Evolutionary conservation across 2,888 invertebrate species (phyloP).

Genomic region (Poecilobothrus nobilitatus): DNA sequence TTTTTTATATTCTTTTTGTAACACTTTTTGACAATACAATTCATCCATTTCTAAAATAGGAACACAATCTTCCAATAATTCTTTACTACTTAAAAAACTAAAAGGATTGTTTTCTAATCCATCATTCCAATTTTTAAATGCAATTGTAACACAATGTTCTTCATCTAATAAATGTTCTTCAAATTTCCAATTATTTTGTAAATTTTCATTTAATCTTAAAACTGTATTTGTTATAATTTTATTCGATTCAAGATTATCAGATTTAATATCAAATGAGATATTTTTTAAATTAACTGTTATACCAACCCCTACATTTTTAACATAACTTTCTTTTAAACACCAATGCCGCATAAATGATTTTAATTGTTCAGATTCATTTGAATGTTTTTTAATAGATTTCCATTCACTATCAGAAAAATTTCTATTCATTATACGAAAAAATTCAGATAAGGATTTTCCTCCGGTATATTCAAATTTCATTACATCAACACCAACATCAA

Average conservation of each 20-base stretch:
- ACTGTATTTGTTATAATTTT: slow-evolving; percentile 55
- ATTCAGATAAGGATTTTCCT: slow-evolving; percentile 64
- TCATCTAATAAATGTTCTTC: slow-evolving; percentile 73
- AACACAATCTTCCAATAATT: slow-evolving; percentile 51
- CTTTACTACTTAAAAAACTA: slow-evolving; percentile 50
- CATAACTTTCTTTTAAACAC: slow-evolving; percentile 91
- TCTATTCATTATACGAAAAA: slow-evolving; percentile 79
- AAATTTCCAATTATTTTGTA: slow-evolving; percentile 62
- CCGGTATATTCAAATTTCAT: slow-evolving; percentile 76
- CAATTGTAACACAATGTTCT: slow-evolving; percentile 71
- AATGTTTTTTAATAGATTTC: slow-evolving; percentile 55
- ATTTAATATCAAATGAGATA: slow-evolving; percentile 64
- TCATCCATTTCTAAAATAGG: slow-evolving; percentile 48
- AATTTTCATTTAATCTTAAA: slow-evolving; percentile 52
- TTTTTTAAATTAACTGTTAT: slow-evolving; percentile 67
- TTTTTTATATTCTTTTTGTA: slow-evolving; percentile 48
- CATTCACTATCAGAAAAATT: slow-evolving; percentile 79
- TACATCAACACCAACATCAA: slow-evolving; percentile 69
- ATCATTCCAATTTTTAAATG: slow-evolving; percentile 44
- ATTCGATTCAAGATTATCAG: slow-evolving; percentile 45
- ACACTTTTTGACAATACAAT: slow-evolving; percentile 50
- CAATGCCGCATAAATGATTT: slow-evolving; percentile 79
- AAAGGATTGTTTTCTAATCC: slow-evolving; percentile 39
- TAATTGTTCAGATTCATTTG: slow-evolving; percentile 57
- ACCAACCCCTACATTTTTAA: slow-evolving; percentile 83